Base-by-base conservation (phyloP, 1,140 invertebrate species). In the Hylaeus anthracinus region DNA sequence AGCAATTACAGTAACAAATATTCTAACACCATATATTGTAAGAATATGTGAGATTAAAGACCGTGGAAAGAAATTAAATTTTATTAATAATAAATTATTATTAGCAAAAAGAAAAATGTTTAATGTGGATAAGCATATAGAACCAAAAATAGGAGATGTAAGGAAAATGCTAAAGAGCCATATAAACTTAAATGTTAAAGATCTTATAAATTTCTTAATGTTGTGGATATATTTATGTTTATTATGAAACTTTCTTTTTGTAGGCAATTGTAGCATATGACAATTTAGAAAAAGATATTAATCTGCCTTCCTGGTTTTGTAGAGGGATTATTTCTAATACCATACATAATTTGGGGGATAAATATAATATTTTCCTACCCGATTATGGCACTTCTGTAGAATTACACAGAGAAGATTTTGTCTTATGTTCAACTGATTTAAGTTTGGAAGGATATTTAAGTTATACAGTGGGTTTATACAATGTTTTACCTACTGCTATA, bases 361-460 rank as follows among this genome's bases (percentile, higher is more conserved):
- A 9, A 65, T 91, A 88, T 61, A 74, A 84, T 64, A 75, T 91
- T 51, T 90, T 92, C 76, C 76, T 93, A 14, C 61, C 87, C 0
- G 92, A 93, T 83, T 89, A 90, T 86, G 92, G 92, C 0, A 80
- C 81, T 58, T 63, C 72, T 0, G 39, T 91, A 37, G 45, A 84
- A 73, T 64, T 90, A 1, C 15, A 71, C 26, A 82, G 66, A 76
- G 48, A 88, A 9, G 82, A 89, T 45, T 88, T 92, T 53, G 74
- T 87, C 1, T 61, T 71, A 6, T 55, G 88, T 69, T 37, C 80
- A 15, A 41, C 72, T 37, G 64, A 81, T 53, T 79, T 66, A 12
- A 72, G 90, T 41, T 5, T 58, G 1, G 86, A 89, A 39, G 63
- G 88, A 48, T 83, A 81, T 80, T 88, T 92, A 51, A 91, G 89